Conservation (phyloP, 2,113 vertebrate species). For the Myotis lucifugus region DNA sequence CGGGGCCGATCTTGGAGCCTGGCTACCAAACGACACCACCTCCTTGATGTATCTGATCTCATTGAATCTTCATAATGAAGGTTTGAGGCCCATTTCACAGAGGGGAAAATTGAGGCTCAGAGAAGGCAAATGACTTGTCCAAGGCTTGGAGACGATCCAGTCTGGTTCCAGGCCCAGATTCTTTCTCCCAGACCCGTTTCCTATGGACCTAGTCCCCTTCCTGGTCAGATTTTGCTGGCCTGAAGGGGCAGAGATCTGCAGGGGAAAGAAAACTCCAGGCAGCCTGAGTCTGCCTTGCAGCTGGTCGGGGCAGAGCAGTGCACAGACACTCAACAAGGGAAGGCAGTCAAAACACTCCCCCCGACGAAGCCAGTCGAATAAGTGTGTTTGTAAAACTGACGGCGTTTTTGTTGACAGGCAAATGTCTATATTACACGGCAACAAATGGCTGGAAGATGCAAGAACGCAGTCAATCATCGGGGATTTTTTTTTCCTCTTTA, state of each 20-base stretch:
- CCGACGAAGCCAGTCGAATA: not conserved
- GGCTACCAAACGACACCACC: fast-evolving
- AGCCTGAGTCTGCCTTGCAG: not conserved
- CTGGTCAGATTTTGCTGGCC: not conserved
- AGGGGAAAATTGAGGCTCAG: not conserved
- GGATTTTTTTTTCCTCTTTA: not conserved
- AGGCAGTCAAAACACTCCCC: slow-evolving; percentile 47
- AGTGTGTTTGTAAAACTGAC: slow-evolving; percentile 44
- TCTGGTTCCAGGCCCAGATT: not conserved
- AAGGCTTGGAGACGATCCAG: not conserved
- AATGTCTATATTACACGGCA: slow-evolving; percentile 62
- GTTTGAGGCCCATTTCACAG: not conserved
- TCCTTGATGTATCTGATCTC: not conserved
- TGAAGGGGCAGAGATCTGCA: not conserved
- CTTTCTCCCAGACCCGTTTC: fast-evolving
- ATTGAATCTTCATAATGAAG: not conserved
- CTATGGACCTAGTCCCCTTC: fast-evolving
- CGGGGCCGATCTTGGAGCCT: not conserved
- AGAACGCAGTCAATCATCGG: slow-evolving; percentile 49
- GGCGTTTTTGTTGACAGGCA: slow-evolving; percentile 63
- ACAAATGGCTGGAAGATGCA: slow-evolving; percentile 52
- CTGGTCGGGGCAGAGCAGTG: not conserved
- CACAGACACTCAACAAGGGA: slow-evolving; percentile 3
- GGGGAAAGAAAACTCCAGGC: not conserved
- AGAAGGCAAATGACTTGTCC: not conserved